Percentiles rank a stretch among this genome's conserved stretches.
Conservation (phyloP, 2,888 invertebrate species). For the Epinotia bilunana region DNA sequence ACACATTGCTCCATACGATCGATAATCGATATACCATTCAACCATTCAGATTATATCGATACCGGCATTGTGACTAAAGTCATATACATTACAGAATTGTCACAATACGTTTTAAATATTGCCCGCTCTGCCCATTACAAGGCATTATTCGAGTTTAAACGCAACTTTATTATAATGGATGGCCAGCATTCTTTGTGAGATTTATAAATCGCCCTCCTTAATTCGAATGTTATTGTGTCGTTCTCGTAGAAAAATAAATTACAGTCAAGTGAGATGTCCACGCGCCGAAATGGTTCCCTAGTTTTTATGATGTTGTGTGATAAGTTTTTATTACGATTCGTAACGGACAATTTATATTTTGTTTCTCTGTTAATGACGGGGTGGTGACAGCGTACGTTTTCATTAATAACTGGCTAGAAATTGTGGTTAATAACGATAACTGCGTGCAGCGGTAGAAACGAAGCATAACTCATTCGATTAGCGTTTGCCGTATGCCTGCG, state of each 20-base stretch:
- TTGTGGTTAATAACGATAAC: constrained; percentile 71
- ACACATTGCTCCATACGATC: constrained; percentile 63
- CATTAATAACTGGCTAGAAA: constrained; percentile 65
- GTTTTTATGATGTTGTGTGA: constrained; percentile 41
- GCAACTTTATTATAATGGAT: constrained; percentile 32
- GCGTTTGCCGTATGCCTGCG: constrained; percentile 68
- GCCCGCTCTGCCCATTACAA: constrained; percentile 29
- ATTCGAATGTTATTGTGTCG: constrained; percentile 33
- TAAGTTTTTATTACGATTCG: constrained; percentile 54
- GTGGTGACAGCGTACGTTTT: constrained; percentile 67
- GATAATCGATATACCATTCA: constrained; percentile 71
- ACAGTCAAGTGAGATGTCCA: constrained; percentile 42
- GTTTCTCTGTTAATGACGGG: constrained; percentile 48
- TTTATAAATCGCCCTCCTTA: constrained; percentile 41
- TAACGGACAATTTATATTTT: constrained; percentile 58
- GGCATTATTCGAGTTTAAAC: constrained; percentile 39
- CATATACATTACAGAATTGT: constrained; percentile 60
- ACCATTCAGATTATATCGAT: constrained; percentile 74
- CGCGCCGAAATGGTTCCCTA: constrained; percentile 28
- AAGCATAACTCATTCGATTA: constrained; percentile 83
- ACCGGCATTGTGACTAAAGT: constrained; percentile 69
- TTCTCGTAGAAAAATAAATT: constrained; percentile 31
- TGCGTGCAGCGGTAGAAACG: constrained; percentile 66
- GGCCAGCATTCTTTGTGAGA: constrained; percentile 18
- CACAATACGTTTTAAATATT: constrained; percentile 49